Evolutionary conservation across 2,888 invertebrate species (phyloP).

Genomic region (Eugnorisma glareosa): DNA sequence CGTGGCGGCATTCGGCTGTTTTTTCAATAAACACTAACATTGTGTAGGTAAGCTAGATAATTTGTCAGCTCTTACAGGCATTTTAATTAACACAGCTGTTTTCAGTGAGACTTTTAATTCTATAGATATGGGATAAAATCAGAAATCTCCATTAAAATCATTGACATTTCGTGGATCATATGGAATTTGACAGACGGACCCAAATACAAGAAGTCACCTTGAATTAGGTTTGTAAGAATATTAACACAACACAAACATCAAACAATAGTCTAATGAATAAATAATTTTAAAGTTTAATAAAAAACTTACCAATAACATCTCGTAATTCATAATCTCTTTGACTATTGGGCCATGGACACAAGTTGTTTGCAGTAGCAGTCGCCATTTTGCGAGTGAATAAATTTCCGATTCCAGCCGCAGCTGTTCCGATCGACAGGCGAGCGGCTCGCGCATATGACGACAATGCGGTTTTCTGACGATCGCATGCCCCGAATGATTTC

Average conservation of each 20-base stretch:
- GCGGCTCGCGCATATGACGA: slow-evolving; percentile 85
- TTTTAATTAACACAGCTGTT: neutral
- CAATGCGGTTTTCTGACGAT: slow-evolving; percentile 77
- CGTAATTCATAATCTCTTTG: slow-evolving; percentile 97
- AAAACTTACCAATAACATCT: slow-evolving; percentile 96
- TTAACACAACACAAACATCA: slow-evolving; percentile 15
- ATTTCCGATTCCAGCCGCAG: slow-evolving; percentile 77
- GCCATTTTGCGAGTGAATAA: slow-evolving; percentile 87
- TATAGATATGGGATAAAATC: neutral
- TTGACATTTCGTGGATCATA: slow-evolving; percentile 53
- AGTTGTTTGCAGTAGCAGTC: slow-evolving; percentile 75
- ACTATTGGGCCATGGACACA: slow-evolving; percentile 95
- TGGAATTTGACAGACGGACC: slow-evolving; percentile 55
- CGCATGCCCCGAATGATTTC: slow-evolving; percentile 80
- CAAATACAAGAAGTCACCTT: slow-evolving; percentile 17
- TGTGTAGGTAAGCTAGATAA: neutral
- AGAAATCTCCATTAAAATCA: slow-evolving; percentile 23
- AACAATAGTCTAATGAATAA: neutral
- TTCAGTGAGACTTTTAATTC: neutral
- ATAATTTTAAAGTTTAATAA: neutral
- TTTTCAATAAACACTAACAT: neutral
- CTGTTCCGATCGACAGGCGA: slow-evolving; percentile 77
- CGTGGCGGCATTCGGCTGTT: neutral
- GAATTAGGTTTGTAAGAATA: slow-evolving; percentile 20
- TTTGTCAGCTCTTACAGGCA: slow-evolving; percentile 12